Evolutionary conservation across 2,113 vertebrate species (phyloP), one percentile per base, ranked within the genome.

Genomic region (Prolemur simus): DNA sequence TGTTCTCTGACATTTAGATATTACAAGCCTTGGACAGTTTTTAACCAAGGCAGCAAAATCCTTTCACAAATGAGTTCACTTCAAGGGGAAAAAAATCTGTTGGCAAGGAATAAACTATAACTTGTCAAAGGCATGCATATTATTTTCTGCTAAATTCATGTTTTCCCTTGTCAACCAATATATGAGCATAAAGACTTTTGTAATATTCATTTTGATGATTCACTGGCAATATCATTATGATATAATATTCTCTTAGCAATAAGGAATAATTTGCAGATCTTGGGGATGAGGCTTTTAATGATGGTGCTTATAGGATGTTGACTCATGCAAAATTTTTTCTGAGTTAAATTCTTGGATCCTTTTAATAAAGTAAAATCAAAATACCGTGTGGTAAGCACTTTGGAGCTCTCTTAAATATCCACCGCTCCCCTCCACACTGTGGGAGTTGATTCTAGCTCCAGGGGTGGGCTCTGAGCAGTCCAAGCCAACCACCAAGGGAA

Each of bases 1-100:
- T 97, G 85, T 95, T 95, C 94, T 97, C 77, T 97, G 96, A 92
- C 95, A 97, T 96, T 92, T 95, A 91, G 92, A 68, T 94, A 86
- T 87, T 92, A 93, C 42, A 97, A 95, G 86, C 81, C 54, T 95
- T 87, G 84, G 92, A 90, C 86, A 64, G 71, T 86, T 96, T 97
- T 96, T 94, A 90, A 95, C 77, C 54, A 95, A 96, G 85, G 73
- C 92, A 96, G 92, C 85, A 97, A 97, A 97, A 97, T 92, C 49
- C 60, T 89, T 96, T 95, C 85, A 96, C 93, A 97, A 97, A 89
- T 94, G 95, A 98, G 78, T 93, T 97, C 88, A 89, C 63, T 94
- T 97, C 77, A 89, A 56, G 77, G 63, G 95, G 78, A 66, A 49
- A 76, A 93, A 91, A 93, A 90, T 97, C 77, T 94, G 52, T 96